Conservation (phyloP, 2,113 vertebrate genomes). For the Okapia johnstoni region DNA sequence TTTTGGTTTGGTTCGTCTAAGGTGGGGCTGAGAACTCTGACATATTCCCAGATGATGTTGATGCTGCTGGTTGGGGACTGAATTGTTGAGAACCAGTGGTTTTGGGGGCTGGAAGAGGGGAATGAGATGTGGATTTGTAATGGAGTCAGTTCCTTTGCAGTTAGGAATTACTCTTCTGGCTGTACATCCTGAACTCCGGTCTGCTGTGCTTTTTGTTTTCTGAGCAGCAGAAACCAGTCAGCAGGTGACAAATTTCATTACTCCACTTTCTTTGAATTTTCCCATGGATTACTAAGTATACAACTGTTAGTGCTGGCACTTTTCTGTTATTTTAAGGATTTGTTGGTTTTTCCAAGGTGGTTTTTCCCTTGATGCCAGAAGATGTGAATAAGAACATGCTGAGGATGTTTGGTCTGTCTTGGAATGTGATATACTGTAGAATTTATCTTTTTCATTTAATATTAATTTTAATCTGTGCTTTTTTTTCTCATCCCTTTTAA, state of each 20-base stretch:
- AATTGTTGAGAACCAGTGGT: neutral
- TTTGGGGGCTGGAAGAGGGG: neutral
- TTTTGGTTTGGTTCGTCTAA: neutral
- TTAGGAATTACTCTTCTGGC: constrained; percentile 7
- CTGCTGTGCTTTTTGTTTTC: constrained; percentile 44
- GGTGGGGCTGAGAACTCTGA: neutral
- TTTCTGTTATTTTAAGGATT: constrained; percentile 53
- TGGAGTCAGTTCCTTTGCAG: neutral
- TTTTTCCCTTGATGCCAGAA: constrained; percentile 24
- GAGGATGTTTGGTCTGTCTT: neutral
- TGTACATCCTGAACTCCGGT: constrained; percentile 16
- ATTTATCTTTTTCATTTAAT: constrained; percentile 23
- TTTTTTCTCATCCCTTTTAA: constrained; percentile 34
- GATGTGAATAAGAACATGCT: constrained; percentile 13
- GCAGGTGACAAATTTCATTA: constrained; percentile 65
- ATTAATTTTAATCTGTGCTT: constrained; percentile 22
- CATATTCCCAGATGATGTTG: neutral
- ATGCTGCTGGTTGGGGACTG: neutral
- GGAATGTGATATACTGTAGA: constrained; percentile 14
- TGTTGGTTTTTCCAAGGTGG: constrained; percentile 59
- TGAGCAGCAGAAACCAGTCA: constrained; percentile 53
- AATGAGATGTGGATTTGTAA: neutral
- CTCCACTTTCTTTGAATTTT: constrained; percentile 64
- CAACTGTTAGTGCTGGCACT: constrained; percentile 58
- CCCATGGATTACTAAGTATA: constrained; percentile 53